A percentile compares a stretch with the other conserved stretches of the same genome.
Evolutionary conservation across 2,797 vertebrate species (phyloP).

Genomic region (Cyclura pinguis): DNA sequence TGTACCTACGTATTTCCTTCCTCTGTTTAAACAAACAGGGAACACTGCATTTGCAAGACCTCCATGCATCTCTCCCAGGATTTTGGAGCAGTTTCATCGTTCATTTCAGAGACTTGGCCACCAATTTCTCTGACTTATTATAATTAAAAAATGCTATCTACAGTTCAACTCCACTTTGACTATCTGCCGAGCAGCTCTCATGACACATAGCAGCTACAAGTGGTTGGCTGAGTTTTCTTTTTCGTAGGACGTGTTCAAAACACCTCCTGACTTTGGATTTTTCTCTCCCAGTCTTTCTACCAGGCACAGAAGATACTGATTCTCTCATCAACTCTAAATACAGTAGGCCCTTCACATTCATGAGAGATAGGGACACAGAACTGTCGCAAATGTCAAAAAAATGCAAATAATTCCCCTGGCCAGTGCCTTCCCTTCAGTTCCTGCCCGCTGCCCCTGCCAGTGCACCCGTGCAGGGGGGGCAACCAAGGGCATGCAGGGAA

Average conservation of each 20-base stretch:
- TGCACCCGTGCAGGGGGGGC: no score
- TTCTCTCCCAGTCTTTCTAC: background rate
- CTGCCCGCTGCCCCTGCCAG: no score
- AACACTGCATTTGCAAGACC: background rate
- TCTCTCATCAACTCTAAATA: background rate
- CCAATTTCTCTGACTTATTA: background rate
- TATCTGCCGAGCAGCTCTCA: background rate
- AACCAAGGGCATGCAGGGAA: no score
- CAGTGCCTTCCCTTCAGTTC: no score
- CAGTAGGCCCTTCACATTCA: no score
- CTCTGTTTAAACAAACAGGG: background rate
- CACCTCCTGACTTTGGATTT: background rate
- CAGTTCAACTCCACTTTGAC: background rate
- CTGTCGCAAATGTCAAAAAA: no score
- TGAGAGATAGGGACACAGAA: no score
- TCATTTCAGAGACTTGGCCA: background rate
- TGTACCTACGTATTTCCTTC: background rate
- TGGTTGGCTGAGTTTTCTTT: background rate
- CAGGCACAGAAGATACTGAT: background rate
- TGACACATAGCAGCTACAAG: background rate
- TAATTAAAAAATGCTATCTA: background rate
- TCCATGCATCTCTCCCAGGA: background rate
- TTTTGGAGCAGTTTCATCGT: background rate
- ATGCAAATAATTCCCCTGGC: no score
- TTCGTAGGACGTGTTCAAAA: background rate